These are phyloP conservation scores for Hypomesus transpacificus DNA, from an alignment of 2,113 vertebrate species.

Conservation along the genomic window DNA sequence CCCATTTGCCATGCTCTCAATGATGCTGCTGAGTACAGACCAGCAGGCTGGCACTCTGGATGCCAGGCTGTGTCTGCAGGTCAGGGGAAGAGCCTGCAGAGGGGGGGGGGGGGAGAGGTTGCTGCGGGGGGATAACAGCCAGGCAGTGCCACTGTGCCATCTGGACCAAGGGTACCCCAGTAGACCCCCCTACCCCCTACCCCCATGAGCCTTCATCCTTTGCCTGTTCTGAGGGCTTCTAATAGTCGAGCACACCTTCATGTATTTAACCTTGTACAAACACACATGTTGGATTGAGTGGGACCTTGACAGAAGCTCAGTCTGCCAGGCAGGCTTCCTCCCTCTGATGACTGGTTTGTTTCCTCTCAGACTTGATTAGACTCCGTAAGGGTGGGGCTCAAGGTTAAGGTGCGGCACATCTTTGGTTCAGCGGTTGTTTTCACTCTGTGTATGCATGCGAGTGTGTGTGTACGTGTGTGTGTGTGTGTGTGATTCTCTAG, in stretches of 20 bases:
- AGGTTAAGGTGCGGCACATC: conserved; percentile 21
- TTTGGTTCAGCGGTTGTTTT: neutral
- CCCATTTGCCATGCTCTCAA: neutral
- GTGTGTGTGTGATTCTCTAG: neutral
- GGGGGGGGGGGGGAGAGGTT: neutral
- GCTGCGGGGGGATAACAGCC: neutral
- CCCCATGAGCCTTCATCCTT: neutral
- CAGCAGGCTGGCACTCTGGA: conserved; percentile 17
- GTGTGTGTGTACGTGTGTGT: neutral
- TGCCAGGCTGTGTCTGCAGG: conserved; percentile 7
- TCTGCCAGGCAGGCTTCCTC: neutral
- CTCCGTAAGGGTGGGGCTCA: conserved; percentile 9
- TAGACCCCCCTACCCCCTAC: neutral
- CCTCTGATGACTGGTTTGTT: conserved; percentile 15
- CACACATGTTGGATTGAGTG: neutral
- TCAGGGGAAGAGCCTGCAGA: neutral
- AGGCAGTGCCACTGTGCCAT: conserved; percentile 11
- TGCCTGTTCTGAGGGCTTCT: conserved; percentile 24
- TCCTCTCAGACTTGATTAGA: conserved; percentile 20
- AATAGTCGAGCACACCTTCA: conserved; percentile 1
- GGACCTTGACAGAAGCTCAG: too few species aligned
- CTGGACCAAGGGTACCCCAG: conserved; percentile 19
- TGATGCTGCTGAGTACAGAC: neutral
- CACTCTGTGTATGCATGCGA: neutral
- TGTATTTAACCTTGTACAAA: neutral